Evolutionary conservation across 2,888 invertebrate species (phyloP), one percentile per base, ranked within the genome.

Genomic region (Eutolmus rufibarbis): DNA sequence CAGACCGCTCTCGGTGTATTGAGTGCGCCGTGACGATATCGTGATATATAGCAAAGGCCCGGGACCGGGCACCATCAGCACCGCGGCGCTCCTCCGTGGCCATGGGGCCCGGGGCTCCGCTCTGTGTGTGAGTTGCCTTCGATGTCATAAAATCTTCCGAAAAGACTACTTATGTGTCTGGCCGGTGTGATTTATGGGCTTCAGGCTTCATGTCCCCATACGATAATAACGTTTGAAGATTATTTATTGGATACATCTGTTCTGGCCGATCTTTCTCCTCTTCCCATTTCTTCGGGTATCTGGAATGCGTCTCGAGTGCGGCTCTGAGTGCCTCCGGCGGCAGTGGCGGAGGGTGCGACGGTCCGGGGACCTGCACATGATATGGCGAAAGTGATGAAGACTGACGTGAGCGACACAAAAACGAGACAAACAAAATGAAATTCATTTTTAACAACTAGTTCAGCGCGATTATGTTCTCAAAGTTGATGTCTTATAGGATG

Each of bases 181-280:
- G 86, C 86, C 87, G 79, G 86, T 89, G 87, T 94, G 94, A 94
- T 94, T 94, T 94, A 94, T 94, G 94, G 92, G 93, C 94, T 93
- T 93, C 94, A 93, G 93, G 93, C 94, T 94, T 93, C 94, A 94
- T 94, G 94, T 93, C 92, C 92, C 92, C 92, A 91, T 92, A 88
- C 84, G 86, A 87, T 85, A 76, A 86, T 51, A 74, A 82, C 79
- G 74, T 82, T 74, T 74, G 87, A 86, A 88, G 82, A 89, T 89
- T 88, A 89, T 89, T 89, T 89, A 89, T 89, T 89, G 89, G 89
- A 86, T 88, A 89, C 89, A 89, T 89, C 89, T 89, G 89, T 89
- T 89, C 82, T 87, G 87, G 66, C 57, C 86, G 86, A 78, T 57
- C 78, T 86, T 78, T 79, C 78, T 66, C 78, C 56, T 57, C 78